Conservation (phyloP, 2,797 vertebrate species). For the Aselliscus stoliczkanus region DNA sequence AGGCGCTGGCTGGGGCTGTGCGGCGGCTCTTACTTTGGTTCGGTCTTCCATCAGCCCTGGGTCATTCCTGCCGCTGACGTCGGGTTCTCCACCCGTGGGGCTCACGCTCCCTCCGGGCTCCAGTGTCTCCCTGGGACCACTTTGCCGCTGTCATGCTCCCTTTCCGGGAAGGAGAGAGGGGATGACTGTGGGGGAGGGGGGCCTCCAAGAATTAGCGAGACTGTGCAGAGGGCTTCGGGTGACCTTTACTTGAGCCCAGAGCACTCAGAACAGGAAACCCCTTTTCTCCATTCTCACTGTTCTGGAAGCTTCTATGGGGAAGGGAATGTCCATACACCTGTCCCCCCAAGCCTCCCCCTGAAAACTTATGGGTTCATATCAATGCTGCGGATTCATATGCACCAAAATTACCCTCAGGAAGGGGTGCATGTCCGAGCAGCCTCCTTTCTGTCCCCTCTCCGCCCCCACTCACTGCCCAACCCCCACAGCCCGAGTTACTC, state of each 20-base stretch:
- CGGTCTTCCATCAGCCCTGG: not conserved
- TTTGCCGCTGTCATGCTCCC: no score
- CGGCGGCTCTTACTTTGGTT: fast-evolving
- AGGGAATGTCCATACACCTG: not conserved
- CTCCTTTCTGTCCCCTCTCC: no score
- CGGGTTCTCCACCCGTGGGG: no score
- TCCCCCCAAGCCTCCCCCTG: not conserved
- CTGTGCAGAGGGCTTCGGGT: not conserved
- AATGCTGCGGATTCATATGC: not conserved
- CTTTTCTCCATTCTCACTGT: not conserved
- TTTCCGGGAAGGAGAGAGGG: no score
- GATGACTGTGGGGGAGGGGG: not conserved
- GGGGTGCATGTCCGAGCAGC: not conserved
- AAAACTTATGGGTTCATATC: no score
- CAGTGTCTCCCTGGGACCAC: not conserved
- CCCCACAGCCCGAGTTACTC: no score
- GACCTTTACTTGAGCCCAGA: not conserved
- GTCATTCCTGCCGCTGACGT: not conserved
- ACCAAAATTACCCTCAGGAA: not conserved
- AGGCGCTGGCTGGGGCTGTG: not conserved
- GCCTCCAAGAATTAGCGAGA: not conserved
- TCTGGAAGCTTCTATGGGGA: not conserved
- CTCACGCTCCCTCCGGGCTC: not conserved
- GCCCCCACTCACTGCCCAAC: no score
- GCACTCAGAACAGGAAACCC: not conserved